Percentiles rank a stretch among this genome's conserved stretches.
These are phyloP conservation scores for Psococerastis gibbosa DNA, from an alignment of 2,888 invertebrate species.

Conservation along the genomic window DNA sequence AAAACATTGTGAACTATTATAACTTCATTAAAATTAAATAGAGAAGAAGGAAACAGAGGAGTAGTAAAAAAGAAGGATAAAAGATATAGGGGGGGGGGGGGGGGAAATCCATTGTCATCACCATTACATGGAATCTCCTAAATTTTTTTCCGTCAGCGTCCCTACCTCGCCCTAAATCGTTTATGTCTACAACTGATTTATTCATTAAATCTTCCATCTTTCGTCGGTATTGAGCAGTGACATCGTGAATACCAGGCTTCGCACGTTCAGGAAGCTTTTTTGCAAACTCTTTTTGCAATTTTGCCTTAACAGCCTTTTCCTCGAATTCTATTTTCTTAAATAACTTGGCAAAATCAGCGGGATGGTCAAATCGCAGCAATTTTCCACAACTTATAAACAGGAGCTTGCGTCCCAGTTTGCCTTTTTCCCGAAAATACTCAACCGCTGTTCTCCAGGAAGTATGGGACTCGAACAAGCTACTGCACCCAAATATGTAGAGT, in stretches of 20 bases:
- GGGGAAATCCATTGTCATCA: no score
- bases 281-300: background rate
- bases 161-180: background rate
- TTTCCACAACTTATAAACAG: background rate
- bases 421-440: background rate
- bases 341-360: background rate
- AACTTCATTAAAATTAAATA: no score
- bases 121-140: no score
- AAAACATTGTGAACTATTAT: no score
- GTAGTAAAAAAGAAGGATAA: no score
- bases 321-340: background rate
- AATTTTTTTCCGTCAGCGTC: background rate
- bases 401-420: background rate
- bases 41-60: no score
- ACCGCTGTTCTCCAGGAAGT: background rate
- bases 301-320: background rate
- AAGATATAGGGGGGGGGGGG: no score
- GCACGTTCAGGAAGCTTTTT: conserved; percentile 1
- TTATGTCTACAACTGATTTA: background rate
- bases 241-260: background rate
- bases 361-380: background rate
- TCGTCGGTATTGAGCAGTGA: background rate
- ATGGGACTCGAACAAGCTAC: background rate
- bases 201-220: conserved; percentile 1
- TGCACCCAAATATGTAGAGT: background rate